Conservation (phyloP, 2,113 vertebrate genomes). For the Papio anubis region DNA sequence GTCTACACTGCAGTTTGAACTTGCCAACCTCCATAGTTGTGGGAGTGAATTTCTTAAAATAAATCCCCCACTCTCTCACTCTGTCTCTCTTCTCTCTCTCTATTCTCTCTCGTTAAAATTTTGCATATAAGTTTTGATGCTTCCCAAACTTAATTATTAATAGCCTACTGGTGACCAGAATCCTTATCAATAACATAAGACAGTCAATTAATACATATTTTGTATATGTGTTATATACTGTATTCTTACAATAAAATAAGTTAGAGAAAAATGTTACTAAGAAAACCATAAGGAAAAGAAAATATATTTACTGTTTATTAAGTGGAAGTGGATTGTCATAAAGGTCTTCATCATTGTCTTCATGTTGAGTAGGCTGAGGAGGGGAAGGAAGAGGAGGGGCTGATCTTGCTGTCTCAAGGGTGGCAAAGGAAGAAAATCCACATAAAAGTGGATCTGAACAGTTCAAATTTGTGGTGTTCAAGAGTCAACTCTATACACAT, state of each 20-base stretch:
- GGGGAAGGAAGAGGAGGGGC: background rate
- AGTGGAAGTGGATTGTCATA: background rate
- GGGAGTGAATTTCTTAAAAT: background rate
- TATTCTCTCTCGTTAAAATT: background rate
- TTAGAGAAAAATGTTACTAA: background rate
- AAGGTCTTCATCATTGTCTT: background rate
- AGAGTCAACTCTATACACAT: background rate
- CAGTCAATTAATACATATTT: background rate
- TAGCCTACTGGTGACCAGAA: background rate
- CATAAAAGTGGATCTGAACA: background rate
- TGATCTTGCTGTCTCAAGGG: background rate
- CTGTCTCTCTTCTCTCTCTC: too few species aligned
- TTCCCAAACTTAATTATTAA: background rate
- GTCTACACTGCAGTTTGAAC: background rate
- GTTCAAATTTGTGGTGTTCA: background rate
- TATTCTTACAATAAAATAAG: background rate
- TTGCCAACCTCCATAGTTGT: background rate
- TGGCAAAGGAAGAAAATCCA: background rate
- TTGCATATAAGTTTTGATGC: background rate
- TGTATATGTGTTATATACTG: background rate
- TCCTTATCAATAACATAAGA: background rate
- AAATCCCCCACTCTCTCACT: background rate
- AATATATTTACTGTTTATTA: background rate
- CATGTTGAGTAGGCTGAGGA: background rate
- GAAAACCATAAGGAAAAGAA: background rate